Percentiles rank a stretch among this genome's conserved stretches.
phyloP scores from a whole-genome alignment of 2,113 vertebrate genomes.

The Pungitius pungitius region DNA sequence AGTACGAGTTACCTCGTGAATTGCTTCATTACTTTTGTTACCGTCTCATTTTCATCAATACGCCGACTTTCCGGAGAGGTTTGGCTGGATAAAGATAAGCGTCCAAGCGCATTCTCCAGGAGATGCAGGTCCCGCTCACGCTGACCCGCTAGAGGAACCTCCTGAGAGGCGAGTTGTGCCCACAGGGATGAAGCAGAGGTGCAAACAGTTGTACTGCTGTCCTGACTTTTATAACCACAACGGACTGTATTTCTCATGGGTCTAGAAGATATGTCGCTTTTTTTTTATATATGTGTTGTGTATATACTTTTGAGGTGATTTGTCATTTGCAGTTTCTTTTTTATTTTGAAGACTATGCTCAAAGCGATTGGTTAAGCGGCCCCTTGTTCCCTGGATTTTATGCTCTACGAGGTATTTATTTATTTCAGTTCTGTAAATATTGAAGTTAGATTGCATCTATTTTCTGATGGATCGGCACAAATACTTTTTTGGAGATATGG shows the following conservation, averaged over 20 bases:
- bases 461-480: conserved; percentile 47
- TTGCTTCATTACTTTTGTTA: conserved; percentile 45
- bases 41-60: conserved; percentile 42
- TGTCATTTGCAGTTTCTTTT: conserved; percentile 18
- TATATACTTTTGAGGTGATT: conserved; percentile 37
- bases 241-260: background rate
- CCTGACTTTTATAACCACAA: conserved; percentile 12
- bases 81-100: conserved; percentile 31
- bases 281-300: conserved; percentile 51
- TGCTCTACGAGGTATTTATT: conserved; percentile 9
- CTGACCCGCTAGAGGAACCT: conserved; percentile 10
- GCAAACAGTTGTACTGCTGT: conserved; percentile 20
- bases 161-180: background rate
- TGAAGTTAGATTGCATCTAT: conserved; percentile 65
- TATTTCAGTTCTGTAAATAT: conserved; percentile 71
- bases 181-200: background rate
- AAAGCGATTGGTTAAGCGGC: background rate
- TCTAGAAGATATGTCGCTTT: conserved; percentile 1
- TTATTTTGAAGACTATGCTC: background rate
- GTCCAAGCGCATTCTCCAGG: conserved; percentile 15
- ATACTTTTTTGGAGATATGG: conserved; percentile 42
- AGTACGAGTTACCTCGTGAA: conserved; percentile 43
- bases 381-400: background rate
- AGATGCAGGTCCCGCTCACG: background rate
- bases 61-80: conserved; percentile 47